Percentiles rank a stretch among this genome's conserved stretches.
Evolutionary conservation across 30 jellyfish, hydroid and myxozoan species (phyloP).

Genomic region (Aurelia coerulea): DNA sequence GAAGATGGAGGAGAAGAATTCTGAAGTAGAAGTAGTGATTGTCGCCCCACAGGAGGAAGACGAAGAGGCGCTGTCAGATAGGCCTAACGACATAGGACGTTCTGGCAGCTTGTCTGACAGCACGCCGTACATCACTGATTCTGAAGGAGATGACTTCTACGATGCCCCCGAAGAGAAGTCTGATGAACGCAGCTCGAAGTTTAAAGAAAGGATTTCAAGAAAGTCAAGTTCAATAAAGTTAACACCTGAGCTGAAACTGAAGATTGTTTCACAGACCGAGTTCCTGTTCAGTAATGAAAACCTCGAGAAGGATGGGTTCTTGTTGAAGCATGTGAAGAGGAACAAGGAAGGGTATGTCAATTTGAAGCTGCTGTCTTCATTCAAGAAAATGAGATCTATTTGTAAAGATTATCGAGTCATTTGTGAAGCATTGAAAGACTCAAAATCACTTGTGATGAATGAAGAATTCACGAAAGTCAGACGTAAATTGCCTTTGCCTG

Average conservation of each 20-base stretch:
- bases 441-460: constrained; percentile 68
- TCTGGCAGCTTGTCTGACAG: constrained; percentile 81
- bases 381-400: constrained; percentile 86
- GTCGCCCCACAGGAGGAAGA: constrained; percentile 60
- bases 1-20: constrained; percentile 43
- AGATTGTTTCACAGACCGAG: constrained; percentile 91
- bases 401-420: constrained; percentile 89
- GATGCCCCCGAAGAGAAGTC: constrained; percentile 46
- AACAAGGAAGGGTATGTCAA: constrained; percentile 97
- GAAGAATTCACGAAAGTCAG: constrained; percentile 86
- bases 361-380: constrained; percentile 89
- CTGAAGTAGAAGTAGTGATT: constrained; percentile 53
- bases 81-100: constrained; percentile 41
- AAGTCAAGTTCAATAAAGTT: constrained; percentile 54
- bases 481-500: constrained; percentile 88
- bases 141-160: constrained; percentile 73
- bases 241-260: constrained; percentile 75
- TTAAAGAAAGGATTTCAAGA: constrained; percentile 43
- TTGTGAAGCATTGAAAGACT: constrained; percentile 86
- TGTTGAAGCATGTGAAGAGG: constrained; percentile 95
- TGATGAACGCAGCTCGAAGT: constrained; percentile 3
- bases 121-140: constrained; percentile 73
- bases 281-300: constrained; percentile 94
- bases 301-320: constrained; percentile 90
- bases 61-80: constrained; percentile 50